Evolutionary conservation across 30 jellyfish, hydroid and myxozoan species (phyloP), one percentile per base, ranked within the genome.

Genomic region (Morbakka virulenta): DNA sequence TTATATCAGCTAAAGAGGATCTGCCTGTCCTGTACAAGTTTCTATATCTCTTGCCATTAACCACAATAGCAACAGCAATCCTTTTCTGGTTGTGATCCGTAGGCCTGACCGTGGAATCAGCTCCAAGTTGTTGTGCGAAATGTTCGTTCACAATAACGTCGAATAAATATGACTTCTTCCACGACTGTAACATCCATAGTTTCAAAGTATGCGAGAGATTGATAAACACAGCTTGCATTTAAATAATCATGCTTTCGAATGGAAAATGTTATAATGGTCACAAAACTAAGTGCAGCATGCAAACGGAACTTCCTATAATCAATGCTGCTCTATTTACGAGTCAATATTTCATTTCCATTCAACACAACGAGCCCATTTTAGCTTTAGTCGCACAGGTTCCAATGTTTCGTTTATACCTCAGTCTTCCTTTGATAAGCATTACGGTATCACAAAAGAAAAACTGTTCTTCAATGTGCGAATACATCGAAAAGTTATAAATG

Each of bases 51-150:
- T 64, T 26, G 64, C 77, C 64, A 29, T 25, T 65, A 65, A 22
- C 64, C 28, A 65, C 0, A 22, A 22, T 61, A 65, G 25, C 66
- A 65, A 28, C 77, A 25, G 64, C 0, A 22, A 65, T 22, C 63
- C 20, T 22, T 25, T 29, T 4, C 13, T 2, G 13, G 20, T n/a
- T 4, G 3, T 52, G 69, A 52, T 2, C 3, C 20, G 52, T 62
- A 21, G 74, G 74, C 74, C 74, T 62, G 3, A 62, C 12, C 52
- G 74, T 62, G 74, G 74, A 4, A 48, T 62, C 57, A 62, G 53
- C 57, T 62, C 31, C 74, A n/a, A n/a, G n/a, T n/a, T n/a, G n/a
- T 12, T 12, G 53, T 62, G 74, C 31, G 2, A 9, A 23, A 12
- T 26, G 31, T 24, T 62, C 20, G 52, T 4, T 26, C 21, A 12